Base-by-base conservation (phyloP, 2,113 vertebrate genomes). In the Sceloporus undulatus region DNA sequence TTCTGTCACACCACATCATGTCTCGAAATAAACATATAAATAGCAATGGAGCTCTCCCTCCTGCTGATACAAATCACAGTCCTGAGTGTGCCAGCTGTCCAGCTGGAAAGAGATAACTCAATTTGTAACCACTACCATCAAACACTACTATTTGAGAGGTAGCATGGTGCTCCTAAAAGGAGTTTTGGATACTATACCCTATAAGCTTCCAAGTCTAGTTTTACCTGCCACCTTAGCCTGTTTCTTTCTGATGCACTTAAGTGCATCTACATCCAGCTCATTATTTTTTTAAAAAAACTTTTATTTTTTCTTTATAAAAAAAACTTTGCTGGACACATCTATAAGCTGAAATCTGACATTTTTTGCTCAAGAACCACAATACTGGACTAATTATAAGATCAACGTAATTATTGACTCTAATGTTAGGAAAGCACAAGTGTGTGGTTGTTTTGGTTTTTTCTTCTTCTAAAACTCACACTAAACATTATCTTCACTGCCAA, bases 271-370 rank as follows among this genome's bases (percentile, higher is more conserved):
- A 92, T 94, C 68, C 90, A 29, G n/a, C 34, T 85, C 85, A 27
- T 86, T 86, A 85, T 88, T 91, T 81, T 21, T 48, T 48, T 48
- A 75, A 90, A 92, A 90, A 91, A 90, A 84, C 81, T 75, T 68
- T 1, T 65, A 87, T 90, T 56, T 54, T 92, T 77, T 85, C 59
- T 48, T 48, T 48, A 48, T 48, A 48, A 48, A 48, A 48, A 48
- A 77, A 42, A 90, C 27, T 5, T 56, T 66, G 34, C 42, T 82
- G 48, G 81, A 74, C 42, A 29, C 38, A 65, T 62, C 6, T 62
- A 23, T 91, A 80, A 88, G 85, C 21, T 86, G 9, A 90, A 68
- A 87, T 52, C n/a, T 76, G 0, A 16, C 76, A 52, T 93, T 86
- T 76, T 86, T 78, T 42, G 74, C 25, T 87, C 75, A 75, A 84